A percentile compares a stretch with the other conserved stretches of the same genome.
Evolutionary conservation across 2,797 vertebrate genomes (phyloP).

Genomic region (Chelmon rostratus): DNA sequence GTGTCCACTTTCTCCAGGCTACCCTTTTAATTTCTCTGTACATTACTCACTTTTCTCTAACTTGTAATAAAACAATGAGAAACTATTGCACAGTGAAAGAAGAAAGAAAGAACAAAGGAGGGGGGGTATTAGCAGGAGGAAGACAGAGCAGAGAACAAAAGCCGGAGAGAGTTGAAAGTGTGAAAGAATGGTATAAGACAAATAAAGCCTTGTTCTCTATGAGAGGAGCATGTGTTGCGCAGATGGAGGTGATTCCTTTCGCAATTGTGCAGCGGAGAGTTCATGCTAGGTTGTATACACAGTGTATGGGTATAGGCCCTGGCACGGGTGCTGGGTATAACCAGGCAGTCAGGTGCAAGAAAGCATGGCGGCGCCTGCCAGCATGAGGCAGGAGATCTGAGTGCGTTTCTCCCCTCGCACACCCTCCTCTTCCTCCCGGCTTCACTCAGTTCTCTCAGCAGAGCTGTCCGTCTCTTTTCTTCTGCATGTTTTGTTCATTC

Average conservation of each 20-base stretch:
- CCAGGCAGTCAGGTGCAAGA: conserved; percentile 55
- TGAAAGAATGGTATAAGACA: conserved; percentile 60
- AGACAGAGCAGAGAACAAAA: conserved; percentile 40
- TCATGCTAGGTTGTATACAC: conserved; percentile 33
- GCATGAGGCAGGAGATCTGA: conserved; percentile 37
- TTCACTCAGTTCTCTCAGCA: conserved; percentile 8
- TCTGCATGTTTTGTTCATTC: not conserved
- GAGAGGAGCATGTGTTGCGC: conserved; percentile 69
- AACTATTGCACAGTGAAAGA: conserved; percentile 3
- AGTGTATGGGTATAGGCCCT: conserved; percentile 20
- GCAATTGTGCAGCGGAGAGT: conserved; percentile 22
- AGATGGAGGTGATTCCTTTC: conserved; percentile 69
- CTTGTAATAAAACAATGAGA: conserved; percentile 25
- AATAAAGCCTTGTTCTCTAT: conserved; percentile 63
- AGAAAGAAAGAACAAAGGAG: conserved; percentile 28
- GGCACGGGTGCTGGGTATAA: conserved; percentile 32
- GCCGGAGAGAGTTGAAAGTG: conserved; percentile 40
- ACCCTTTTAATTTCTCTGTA: conserved; percentile 18
- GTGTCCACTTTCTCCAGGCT: not conserved
- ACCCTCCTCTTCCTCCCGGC: conserved; percentile 5
- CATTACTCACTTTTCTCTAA: conserved; percentile 34
- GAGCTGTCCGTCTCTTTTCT: conserved; percentile 3
- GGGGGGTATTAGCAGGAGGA: conserved; percentile 4
- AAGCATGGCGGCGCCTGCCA: conserved; percentile 23
- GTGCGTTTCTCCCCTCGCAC: conserved; percentile 17